Conservation (phyloP, 2,888 invertebrate species). For the Fissipunctia ypsillon region DNA sequence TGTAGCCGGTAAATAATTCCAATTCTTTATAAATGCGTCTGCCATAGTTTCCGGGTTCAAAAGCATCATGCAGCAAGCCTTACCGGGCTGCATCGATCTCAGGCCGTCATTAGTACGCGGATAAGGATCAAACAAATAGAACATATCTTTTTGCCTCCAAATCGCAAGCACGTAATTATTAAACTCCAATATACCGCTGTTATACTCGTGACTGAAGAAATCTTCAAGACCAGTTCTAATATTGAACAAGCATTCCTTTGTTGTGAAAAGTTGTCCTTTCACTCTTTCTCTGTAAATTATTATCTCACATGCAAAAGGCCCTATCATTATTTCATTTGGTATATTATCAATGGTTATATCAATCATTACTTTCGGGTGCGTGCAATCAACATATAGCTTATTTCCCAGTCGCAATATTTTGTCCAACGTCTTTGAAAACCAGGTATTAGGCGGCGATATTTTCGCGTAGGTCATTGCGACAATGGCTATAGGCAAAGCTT, state of each 20-base stretch:
- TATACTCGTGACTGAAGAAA: conserved; percentile 89
- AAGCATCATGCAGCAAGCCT: conserved; percentile 92
- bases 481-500: conserved; percentile 91
- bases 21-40: conserved; percentile 88
- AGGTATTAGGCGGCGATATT: conserved; percentile 91
- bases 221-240: conserved; percentile 86
- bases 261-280: conserved; percentile 87
- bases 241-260: conserved; percentile 88
- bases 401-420: conserved; percentile 91
- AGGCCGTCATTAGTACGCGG: conserved; percentile 90
- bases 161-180: conserved; percentile 90
- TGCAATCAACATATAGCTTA: conserved; percentile 90
- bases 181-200: conserved; percentile 90
- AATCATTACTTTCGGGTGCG: conserved; percentile 85
- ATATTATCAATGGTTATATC: conserved; percentile 89
- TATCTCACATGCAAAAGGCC: conserved; percentile 90
- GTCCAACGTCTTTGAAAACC: conserved; percentile 90
- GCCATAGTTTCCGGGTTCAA: conserved; percentile 90
- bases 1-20: conserved; percentile 85
- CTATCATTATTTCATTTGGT: conserved; percentile 90
- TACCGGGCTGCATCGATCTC: conserved; percentile 89
- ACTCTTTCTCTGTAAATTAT: conserved; percentile 89
- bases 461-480: conserved; percentile 92
- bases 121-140: conserved; percentile 92
- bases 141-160: conserved; percentile 92